Evolutionary conservation across 2,888 invertebrate genomes (phyloP).

Genomic region (Rotaria sp.): DNA sequence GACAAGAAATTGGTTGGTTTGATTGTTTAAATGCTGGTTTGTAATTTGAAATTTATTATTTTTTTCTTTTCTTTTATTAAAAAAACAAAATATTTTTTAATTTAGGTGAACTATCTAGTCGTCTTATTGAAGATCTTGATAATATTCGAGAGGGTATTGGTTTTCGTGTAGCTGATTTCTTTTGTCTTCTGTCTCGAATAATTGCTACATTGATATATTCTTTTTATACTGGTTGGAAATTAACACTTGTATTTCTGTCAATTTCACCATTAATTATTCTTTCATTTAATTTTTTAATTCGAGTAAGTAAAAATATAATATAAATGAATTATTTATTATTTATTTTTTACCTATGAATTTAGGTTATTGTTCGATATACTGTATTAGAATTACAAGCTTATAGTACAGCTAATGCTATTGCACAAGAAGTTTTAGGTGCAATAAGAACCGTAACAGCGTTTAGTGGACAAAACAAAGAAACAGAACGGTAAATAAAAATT

Average conservation of each 20-base stretch:
- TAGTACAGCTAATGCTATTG: not conserved
- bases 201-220: not conserved
- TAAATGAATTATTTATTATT: slow-evolving; percentile 55
- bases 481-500: not conserved
- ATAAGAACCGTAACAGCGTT: slow-evolving; percentile 27
- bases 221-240: slow-evolving; percentile 62
- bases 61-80: no score
- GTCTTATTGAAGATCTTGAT: slow-evolving; percentile 20
- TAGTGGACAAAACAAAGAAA: slow-evolving; percentile 31
- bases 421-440: slow-evolving; percentile 22
- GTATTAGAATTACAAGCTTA: not conserved
- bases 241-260: slow-evolving; percentile 69
- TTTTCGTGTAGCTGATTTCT: slow-evolving; percentile 28
- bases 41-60: not conserved
- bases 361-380: slow-evolving; percentile 53
- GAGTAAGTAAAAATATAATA: not conserved
- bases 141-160: slow-evolving; percentile 15
- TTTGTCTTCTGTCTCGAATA: slow-evolving; percentile 20
- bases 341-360: slow-evolving; percentile 58
- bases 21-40: slow-evolving; percentile 20
- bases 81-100: no score
- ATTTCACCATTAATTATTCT: slow-evolving; percentile 65
- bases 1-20: slow-evolving; percentile 25
- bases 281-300: not conserved
- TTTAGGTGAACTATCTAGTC: slow-evolving; percentile 11